Conservation (phyloP, 2,797 vertebrate genomes). For the Eulemur mongoz region DNA sequence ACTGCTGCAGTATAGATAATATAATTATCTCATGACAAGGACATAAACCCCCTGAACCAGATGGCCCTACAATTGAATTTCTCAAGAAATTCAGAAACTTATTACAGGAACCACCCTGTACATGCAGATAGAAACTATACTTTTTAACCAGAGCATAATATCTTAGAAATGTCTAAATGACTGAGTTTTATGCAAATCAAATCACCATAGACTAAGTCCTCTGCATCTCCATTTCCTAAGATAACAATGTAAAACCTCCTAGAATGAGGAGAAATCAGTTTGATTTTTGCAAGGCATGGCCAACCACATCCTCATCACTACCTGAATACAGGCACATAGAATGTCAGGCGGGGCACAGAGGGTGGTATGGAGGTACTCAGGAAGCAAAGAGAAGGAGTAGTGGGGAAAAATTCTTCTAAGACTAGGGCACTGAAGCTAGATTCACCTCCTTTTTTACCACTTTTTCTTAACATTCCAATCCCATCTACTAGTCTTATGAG, state of each 20-base stretch:
- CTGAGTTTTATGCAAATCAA: conserved; percentile 59
- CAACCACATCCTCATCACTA: not conserved
- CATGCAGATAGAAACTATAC: conserved; percentile 51
- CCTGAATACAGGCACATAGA: not conserved
- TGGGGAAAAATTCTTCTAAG: not conserved
- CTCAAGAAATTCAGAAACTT: conserved; percentile 74
- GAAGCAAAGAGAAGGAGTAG: not conserved
- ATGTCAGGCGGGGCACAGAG: not conserved
- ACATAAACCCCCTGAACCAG: conserved; percentile 78
- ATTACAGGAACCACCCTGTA: conserved; percentile 74
- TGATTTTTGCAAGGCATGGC: not conserved
- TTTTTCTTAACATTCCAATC: not conserved
- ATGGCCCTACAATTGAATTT: conserved; percentile 81
- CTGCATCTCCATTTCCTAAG: not conserved
- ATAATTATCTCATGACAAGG: conserved; percentile 79
- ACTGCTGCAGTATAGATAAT: conserved; percentile 71
- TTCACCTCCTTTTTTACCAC: not conserved
- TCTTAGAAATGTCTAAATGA: conserved; percentile 54
- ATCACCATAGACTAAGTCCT: not conserved
- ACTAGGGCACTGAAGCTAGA: not conserved
- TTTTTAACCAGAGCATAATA: conserved; percentile 45
- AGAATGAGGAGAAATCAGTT: not conserved
- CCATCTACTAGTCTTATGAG: not conserved
- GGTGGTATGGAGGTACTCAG: not conserved
- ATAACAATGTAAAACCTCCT: conserved; percentile 29